A percentile compares a stretch with the other conserved stretches of the same genome.
These are phyloP conservation scores for Eptesicus fuscus DNA, from an alignment of 2,113 vertebrate species.

Conservation along the genomic window DNA sequence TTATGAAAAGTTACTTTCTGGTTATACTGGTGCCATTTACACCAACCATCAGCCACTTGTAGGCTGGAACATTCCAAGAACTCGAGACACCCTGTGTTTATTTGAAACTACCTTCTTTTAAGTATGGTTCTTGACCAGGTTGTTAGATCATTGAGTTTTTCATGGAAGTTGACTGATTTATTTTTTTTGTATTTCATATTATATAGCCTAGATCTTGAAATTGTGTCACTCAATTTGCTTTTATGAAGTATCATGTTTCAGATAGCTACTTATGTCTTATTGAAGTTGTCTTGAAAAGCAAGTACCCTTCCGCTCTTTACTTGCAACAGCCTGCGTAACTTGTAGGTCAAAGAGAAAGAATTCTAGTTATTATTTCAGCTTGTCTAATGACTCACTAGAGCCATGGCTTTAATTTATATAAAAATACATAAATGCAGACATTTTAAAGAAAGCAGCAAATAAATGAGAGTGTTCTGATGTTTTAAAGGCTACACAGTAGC, in stretches of 20 bases:
- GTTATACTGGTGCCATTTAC: neutral
- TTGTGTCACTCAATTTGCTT: neutral
- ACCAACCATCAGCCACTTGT: neutral
- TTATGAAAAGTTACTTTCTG: neutral
- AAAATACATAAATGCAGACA: neutral
- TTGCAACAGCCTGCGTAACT: neutral
- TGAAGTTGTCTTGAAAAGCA: slow-evolving; percentile 9
- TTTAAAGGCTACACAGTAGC: neutral
- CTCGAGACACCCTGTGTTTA: neutral
- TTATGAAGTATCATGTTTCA: neutral
- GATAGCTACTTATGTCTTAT: neutral
- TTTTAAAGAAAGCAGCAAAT: neutral
- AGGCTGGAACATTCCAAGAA: neutral
- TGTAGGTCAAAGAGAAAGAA: neutral
- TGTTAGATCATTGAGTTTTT: neutral
- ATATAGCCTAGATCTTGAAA: neutral
- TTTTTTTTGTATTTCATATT: neutral
- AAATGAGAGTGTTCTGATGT: neutral
- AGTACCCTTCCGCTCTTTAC: neutral
- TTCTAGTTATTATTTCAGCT: neutral
- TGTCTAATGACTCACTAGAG: neutral
- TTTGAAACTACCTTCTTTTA: slow-evolving; percentile 3
- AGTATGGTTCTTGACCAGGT: neutral
- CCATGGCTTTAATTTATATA: neutral
- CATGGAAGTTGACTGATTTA: neutral